These are phyloP conservation scores for Andricus grossulariae DNA, from an alignment of 1,140 invertebrate species.

Conservation along the genomic window DNA sequence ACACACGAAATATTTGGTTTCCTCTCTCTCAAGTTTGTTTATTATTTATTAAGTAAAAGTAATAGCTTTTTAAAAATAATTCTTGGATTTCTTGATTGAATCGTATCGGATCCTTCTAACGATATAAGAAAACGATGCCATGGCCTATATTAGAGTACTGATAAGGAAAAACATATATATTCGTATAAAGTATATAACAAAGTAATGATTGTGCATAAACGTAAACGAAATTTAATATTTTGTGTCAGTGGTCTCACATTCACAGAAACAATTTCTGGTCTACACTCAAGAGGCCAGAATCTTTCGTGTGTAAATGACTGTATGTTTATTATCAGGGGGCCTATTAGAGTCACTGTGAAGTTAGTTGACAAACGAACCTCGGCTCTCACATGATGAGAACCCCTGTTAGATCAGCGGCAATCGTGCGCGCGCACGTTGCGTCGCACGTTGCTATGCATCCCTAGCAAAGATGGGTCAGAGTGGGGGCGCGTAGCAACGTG, in stretches of 20 bases:
- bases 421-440: too few species aligned
- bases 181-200: conserved; percentile 44
- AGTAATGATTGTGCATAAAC: conserved; percentile 32
- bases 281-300: conserved; percentile 32
- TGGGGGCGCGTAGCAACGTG: too few species aligned
- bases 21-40: too few species aligned
- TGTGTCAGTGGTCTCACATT: conserved; percentile 10
- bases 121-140: conserved; percentile 55
- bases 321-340: neutral
- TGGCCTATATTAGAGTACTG: conserved; percentile 66
- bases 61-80: neutral
- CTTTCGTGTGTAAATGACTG: neutral
- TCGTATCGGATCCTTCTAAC: conserved; percentile 16
- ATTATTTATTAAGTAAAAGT: too few species aligned
- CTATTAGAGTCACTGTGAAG: too few species aligned
- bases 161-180: conserved; percentile 46
- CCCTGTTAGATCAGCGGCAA: too few species aligned
- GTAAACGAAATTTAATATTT: conserved; percentile 36
- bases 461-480: too few species aligned
- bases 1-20: neutral
- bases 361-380: too few species aligned
- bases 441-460: too few species aligned
- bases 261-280: neutral
- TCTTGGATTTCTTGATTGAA: conserved; percentile 23
- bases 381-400: too few species aligned